A percentile compares a stretch with the other conserved stretches of the same genome.
phyloP scores from a whole-genome alignment of 2,888 invertebrate species.

The Monochamus alternatus region DNA sequence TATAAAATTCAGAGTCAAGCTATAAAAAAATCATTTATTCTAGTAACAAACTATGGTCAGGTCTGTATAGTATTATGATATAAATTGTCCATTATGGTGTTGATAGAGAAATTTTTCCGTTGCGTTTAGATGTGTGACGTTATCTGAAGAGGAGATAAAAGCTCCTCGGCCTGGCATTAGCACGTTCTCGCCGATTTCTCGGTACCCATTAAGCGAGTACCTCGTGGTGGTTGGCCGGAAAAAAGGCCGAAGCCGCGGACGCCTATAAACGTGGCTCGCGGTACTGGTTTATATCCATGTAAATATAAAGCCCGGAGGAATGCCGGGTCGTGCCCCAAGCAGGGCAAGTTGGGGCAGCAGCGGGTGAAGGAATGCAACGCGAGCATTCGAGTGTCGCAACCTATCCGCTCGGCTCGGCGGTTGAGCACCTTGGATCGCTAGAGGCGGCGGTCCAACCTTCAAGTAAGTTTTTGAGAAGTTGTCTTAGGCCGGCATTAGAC shows the following conservation, averaged over 20 bases:
- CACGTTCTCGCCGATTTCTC: constrained; percentile 12
- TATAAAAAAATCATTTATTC: no score
- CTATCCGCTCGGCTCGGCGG: constrained; percentile 23
- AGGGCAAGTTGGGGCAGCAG: constrained; percentile 44
- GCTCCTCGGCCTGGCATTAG: not conserved
- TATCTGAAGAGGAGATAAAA: not conserved
- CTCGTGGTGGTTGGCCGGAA: not conserved
- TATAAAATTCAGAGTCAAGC: no score
- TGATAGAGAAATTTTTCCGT: no score
- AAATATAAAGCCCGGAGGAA: constrained; percentile 53
- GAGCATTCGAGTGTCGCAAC: constrained; percentile 39
- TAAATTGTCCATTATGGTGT: no score
- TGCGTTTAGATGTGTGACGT: not conserved
- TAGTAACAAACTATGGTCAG: no score
- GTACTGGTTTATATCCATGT: constrained; percentile 44
- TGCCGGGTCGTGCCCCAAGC: constrained; percentile 52
- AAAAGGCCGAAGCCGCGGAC: not conserved
- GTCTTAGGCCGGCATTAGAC: no score
- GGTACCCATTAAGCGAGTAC: not conserved
- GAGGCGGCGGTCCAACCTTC: constrained; percentile 16
- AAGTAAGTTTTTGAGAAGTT: no score
- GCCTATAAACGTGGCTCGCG: constrained; percentile 28
- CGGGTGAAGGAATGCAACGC: constrained; percentile 41
- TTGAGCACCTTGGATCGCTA: constrained; percentile 13
- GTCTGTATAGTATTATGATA: no score